phyloP scores from a whole-genome alignment of 2,797 vertebrate genomes.

The Eulemur coronatus region DNA sequence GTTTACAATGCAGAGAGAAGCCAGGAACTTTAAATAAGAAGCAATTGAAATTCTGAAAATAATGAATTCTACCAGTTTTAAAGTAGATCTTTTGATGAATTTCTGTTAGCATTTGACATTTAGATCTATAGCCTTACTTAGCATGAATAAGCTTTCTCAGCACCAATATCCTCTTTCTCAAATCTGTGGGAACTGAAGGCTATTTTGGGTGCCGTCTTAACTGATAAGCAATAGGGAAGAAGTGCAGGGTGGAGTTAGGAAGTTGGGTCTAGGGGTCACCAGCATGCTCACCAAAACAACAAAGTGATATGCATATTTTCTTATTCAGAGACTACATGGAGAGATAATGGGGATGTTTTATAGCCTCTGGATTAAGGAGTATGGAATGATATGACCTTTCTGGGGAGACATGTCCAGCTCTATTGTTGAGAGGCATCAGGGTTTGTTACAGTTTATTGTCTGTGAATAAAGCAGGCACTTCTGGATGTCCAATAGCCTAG shows the following conservation, averaged over 20 bases:
- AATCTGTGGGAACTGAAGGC: not conserved
- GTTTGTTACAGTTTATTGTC: not conserved
- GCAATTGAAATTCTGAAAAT: constrained; percentile 58
- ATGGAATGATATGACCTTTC: not conserved
- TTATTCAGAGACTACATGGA: not conserved
- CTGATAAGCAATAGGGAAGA: not conserved
- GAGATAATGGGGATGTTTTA: not conserved
- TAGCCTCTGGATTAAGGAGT: not conserved
- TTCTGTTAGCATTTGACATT: constrained; percentile 49
- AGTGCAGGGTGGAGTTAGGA: not conserved
- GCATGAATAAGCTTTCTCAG: not conserved
- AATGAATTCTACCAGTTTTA: constrained; percentile 17
- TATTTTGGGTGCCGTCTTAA: not conserved
- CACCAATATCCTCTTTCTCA: not conserved
- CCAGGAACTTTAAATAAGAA: constrained; percentile 27
- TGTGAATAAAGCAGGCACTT: not conserved
- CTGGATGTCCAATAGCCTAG: not conserved
- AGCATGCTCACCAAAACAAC: not conserved
- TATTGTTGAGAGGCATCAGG: not conserved
- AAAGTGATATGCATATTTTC: constrained; percentile 23
- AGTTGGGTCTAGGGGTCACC: not conserved
- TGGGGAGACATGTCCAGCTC: not conserved
- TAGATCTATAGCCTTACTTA: constrained; percentile 36
- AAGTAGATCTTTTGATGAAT: constrained; percentile 11
- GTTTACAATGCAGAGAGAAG: constrained; percentile 48